A percentile compares a stretch with the other conserved stretches of the same genome.
phyloP scores from a whole-genome alignment of 2,797 vertebrate genomes.

The Chelonia mydas region DNA sequence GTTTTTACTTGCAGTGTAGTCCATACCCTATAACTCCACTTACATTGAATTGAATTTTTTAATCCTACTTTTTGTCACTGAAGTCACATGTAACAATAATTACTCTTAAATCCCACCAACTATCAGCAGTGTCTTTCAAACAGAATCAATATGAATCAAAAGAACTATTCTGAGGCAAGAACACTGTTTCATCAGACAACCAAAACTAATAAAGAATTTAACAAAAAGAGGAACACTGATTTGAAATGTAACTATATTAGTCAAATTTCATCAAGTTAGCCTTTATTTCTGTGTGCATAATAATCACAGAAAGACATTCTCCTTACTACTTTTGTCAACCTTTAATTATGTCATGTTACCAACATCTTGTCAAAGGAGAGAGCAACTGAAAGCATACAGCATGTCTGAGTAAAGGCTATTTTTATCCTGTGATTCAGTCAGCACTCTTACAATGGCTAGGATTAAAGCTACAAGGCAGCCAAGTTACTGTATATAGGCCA shows the following conservation, averaged over 20 bases:
- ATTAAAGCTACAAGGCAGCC: slow-evolving; percentile 50
- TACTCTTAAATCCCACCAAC: slow-evolving; percentile 39
- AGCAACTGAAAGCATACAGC: slow-evolving; percentile 36
- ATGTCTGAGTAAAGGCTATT: slow-evolving; percentile 79
- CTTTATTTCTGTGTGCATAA: not conserved
- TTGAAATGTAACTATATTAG: not conserved
- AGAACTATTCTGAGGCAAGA: slow-evolving; percentile 27
- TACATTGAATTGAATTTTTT: slow-evolving; percentile 38
- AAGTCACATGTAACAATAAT: slow-evolving; percentile 32
- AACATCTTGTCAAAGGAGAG: slow-evolving; percentile 37
- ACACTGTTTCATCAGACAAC: slow-evolving; percentile 23
- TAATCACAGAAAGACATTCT: not conserved
- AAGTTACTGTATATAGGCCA: slow-evolving; percentile 25
- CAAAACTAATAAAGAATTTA: not conserved
- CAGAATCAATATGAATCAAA: slow-evolving; percentile 6
- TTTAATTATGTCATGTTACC: slow-evolving; percentile 47
- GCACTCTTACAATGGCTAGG: slow-evolving; percentile 40
- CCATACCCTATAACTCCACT: slow-evolving; percentile 34
- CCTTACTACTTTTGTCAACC: slow-evolving; percentile 14
- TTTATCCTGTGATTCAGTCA: slow-evolving; percentile 77
- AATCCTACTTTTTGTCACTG: slow-evolving; percentile 60
- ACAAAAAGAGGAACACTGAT: not conserved
- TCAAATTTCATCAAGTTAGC: not conserved
- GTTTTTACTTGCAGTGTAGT: not conserved
- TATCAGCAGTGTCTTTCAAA: slow-evolving; percentile 26